Percentiles rank a stretch among this genome's conserved stretches.
These are phyloP conservation scores for Taenaris catops DNA, from an alignment of 2,888 invertebrate genomes.

Conservation along the genomic window DNA sequence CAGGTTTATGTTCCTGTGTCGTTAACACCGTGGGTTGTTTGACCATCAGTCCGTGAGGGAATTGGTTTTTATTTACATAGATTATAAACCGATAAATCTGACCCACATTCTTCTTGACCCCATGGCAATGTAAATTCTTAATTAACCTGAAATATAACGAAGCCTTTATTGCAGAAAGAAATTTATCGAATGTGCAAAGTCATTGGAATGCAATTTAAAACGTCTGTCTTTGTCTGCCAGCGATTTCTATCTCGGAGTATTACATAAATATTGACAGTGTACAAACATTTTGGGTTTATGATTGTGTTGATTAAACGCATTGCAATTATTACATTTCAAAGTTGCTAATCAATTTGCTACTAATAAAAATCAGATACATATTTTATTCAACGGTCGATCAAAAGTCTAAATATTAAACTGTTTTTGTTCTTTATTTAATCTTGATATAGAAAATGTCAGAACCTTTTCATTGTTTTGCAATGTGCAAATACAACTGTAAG, in stretches of 20 bases:
- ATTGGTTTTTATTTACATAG: neutral
- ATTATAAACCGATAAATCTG: neutral
- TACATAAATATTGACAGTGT: slow-evolving; percentile 43
- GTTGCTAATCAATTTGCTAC: slow-evolving; percentile 11
- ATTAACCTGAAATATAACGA: slow-evolving; percentile 43
- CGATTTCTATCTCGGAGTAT: slow-evolving; percentile 52
- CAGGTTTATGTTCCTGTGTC: too few species aligned
- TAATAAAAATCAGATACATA: slow-evolving; percentile 6
- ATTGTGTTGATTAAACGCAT: slow-evolving; percentile 18
- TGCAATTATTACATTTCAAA: slow-evolving; percentile 14
- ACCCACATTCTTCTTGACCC: slow-evolving; percentile 1
- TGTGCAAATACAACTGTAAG: too few species aligned
- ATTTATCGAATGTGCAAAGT: slow-evolving; percentile 45
- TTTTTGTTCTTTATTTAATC: slow-evolving; percentile 1
- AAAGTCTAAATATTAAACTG: too few species aligned
- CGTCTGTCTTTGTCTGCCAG: slow-evolving; percentile 40
- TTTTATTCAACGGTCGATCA: too few species aligned
- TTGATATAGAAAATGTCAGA: neutral
- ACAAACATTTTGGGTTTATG: slow-evolving; percentile 24
- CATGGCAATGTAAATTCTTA: slow-evolving; percentile 26
- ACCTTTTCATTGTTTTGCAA: neutral
- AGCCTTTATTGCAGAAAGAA: slow-evolving; percentile 54
- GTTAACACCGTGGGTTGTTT: too few species aligned
- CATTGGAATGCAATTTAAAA: slow-evolving; percentile 62
- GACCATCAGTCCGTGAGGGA: too few species aligned